phyloP scores from a whole-genome alignment of 2,888 invertebrate species.

The Mactromeris polynyma region DNA sequence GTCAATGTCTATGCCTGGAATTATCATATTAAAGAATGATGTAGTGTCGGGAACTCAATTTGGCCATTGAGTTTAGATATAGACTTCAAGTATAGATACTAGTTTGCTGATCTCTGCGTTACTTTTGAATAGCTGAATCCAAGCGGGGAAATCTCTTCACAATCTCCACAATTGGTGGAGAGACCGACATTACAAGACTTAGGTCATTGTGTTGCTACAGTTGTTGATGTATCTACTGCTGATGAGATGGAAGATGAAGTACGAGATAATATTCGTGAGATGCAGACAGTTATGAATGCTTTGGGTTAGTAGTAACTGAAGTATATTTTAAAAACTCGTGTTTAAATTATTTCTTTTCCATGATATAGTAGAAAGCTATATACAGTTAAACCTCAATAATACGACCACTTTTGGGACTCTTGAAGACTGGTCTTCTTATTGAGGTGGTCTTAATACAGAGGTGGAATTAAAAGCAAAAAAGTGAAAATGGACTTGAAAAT shows the following conservation, averaged over 20 bases:
- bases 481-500: too few species aligned
- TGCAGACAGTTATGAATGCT: constrained; percentile 46
- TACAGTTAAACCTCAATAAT: too few species aligned
- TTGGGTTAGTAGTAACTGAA: constrained; percentile 5
- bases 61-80: too few species aligned
- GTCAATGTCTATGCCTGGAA: too few species aligned
- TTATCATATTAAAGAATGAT: too few species aligned
- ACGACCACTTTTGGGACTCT: too few species aligned
- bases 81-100: background rate
- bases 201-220: constrained; percentile 43
- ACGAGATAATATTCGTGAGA: constrained; percentile 39
- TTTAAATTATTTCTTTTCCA: background rate
- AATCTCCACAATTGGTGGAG: constrained; percentile 21
- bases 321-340: background rate
- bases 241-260: constrained; percentile 40
- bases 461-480: too few species aligned
- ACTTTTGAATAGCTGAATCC: constrained; percentile 19
- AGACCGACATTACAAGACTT: constrained; percentile 23
- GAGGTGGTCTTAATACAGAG: too few species aligned
- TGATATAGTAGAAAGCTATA: too few species aligned
- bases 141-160: background rate
- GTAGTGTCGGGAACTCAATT: too few species aligned
- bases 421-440: too few species aligned
- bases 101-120: background rate
- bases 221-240: constrained; percentile 32